These are phyloP conservation scores for Eurypyga helias DNA, from an alignment of 2,113 vertebrate genomes.

Conservation along the genomic window DNA sequence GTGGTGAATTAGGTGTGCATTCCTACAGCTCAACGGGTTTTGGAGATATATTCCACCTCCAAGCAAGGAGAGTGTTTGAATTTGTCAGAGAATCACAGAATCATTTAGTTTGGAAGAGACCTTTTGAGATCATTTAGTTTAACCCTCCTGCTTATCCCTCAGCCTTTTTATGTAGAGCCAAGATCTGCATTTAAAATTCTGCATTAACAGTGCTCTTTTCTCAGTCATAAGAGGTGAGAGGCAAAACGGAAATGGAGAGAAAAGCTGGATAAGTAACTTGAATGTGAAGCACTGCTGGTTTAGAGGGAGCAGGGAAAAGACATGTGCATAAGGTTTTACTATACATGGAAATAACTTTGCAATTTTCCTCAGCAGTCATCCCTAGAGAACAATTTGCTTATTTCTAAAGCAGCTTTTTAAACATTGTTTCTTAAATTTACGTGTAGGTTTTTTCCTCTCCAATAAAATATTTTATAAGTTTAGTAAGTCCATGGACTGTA, in stretches of 20 bases:
- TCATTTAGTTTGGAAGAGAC: neutral
- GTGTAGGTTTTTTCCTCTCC: neutral
- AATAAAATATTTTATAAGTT: slow-evolving; percentile 2
- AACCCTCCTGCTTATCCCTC: neutral
- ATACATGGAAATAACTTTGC: neutral
- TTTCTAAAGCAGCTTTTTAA: neutral
- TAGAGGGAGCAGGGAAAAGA: neutral
- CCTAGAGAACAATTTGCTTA: neutral
- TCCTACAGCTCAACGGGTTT: neutral
- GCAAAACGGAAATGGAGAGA: neutral
- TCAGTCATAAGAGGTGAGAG: neutral
- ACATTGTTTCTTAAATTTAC: neutral
- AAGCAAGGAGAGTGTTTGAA: neutral
- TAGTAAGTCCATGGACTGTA: neutral
- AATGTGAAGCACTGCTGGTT: neutral
- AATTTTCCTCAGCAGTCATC: neutral
- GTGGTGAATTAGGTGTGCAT: neutral
- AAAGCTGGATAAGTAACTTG: neutral
- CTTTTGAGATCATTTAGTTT: neutral
- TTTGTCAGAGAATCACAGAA: neutral
- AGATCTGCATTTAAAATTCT: neutral
- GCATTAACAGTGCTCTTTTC: neutral
- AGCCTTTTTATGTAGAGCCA: neutral
- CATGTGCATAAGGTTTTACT: neutral
- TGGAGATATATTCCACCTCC: neutral